Evolutionary conservation across 1,140 invertebrate genomes (phyloP).

Genomic region (Eupeodes corollae): DNA sequence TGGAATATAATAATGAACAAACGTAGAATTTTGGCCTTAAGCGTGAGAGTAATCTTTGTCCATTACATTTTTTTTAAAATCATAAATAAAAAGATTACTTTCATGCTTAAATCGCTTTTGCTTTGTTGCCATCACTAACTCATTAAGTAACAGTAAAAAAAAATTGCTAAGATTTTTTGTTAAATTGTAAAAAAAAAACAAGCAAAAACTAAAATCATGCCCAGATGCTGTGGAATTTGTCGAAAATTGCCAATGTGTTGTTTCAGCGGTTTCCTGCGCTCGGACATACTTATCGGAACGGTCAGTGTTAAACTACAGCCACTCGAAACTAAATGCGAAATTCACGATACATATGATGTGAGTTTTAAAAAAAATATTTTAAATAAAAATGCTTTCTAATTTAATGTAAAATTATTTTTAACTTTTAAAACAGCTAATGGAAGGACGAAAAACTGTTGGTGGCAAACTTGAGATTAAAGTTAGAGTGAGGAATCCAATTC

Average conservation of each 20-base stretch:
- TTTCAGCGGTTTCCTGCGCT: slow-evolving; percentile 82
- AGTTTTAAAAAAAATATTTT: slow-evolving; percentile 38
- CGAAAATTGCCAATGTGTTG: slow-evolving; percentile 40
- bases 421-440: slow-evolving; percentile 58
- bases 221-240: slow-evolving; percentile 38
- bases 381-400: slow-evolving; percentile 1
- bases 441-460: slow-evolving; percentile 74
- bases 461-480: slow-evolving; percentile 88
- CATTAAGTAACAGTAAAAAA: no score
- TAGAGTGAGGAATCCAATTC: slow-evolving; percentile 79
- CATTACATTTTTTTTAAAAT: no score
- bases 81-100: no score
- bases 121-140: no score
- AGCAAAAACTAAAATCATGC: slow-evolving; percentile 13
- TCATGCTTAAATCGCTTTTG: no score
- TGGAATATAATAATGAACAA: no score
- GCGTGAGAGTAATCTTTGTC: no score
- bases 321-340: slow-evolving; percentile 71
- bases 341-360: slow-evolving; percentile 87
- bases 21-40: no score
- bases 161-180: no score
- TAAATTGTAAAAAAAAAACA: slow-evolving; percentile 7
- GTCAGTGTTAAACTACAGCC: slow-evolving; percentile 71
- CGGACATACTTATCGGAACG: slow-evolving; percentile 77
- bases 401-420: slow-evolving; percentile 13